Evolutionary conservation across 2,113 vertebrate genomes (phyloP), one percentile per base, ranked within the genome.

Genomic region (Clarias gariepinus): DNA sequence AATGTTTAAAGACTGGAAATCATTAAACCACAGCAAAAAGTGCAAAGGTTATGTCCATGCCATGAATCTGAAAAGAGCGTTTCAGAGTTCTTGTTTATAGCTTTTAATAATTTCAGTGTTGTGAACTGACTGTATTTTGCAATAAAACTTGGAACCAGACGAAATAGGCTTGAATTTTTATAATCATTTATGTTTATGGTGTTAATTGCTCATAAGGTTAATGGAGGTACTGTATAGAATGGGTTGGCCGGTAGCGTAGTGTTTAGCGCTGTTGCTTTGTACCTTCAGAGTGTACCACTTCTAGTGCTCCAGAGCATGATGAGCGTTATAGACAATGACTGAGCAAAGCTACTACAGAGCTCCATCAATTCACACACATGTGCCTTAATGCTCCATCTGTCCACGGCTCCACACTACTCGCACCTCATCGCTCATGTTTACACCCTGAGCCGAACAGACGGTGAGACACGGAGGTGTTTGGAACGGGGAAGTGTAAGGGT

Each of bases 371-470:
- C 57, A 47, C 61, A 47, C 61, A 86, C 77, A 36, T 60, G 63
- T 80, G 63, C n/a, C 89, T 90, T 91, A 91, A 93, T 90, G 92
- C 93, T 93, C 89, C 93, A 93, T 92, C 90, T 87, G 85, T 94
- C 92, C 93, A 89, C 88, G 91, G 92, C 91, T 89, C 88, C 88
- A 87, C 89, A 93, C 94, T 92, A 94, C 91, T 82, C 91, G 91
- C 87, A 89, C 87, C 90, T 90, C 86, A 66, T 91, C 90, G 91
- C 90, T 94, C 92, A 92, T 91, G 92, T 94, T 94, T 94, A 92
- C 89, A 85, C 64, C 47, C 41, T 57, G 30, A 71, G 64, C 12
- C 18, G 25, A 86, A 52, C 55, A 81, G 68, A 74, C 79, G 68
- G 78, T 82, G 74, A 78, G 87, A 91, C 82, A 89, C 88, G 89